A percentile compares a stretch with the other conserved stretches of the same genome.
These are phyloP conservation scores for Chloromyia formosa DNA, from an alignment of 2,888 invertebrate genomes.

Conservation along the genomic window DNA sequence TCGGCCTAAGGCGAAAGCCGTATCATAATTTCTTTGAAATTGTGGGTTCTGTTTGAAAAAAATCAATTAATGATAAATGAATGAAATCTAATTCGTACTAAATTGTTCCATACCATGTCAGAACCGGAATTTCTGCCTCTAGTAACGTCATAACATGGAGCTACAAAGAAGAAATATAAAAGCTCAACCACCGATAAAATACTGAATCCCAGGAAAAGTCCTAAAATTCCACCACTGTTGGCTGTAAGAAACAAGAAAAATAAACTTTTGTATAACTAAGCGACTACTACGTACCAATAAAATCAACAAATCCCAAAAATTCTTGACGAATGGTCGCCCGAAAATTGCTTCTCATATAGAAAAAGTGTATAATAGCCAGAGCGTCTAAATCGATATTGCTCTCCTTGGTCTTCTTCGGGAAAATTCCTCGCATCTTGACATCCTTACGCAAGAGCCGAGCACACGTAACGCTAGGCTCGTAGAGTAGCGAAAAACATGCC, in stretches of 20 bases:
- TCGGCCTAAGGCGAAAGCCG: too few species aligned
- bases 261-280: not conserved
- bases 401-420: not conserved
- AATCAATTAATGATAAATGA: too few species aligned
- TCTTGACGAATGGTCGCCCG: conserved; percentile 77
- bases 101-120: too few species aligned
- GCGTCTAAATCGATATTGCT: conserved; percentile 63
- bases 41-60: too few species aligned
- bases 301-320: conserved; percentile 81
- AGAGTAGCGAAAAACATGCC: conserved; percentile 78
- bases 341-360: conserved; percentile 76
- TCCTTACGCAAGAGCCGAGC: conserved; percentile 66
- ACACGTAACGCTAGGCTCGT: conserved; percentile 69
- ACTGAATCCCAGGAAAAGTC: conserved; percentile 86
- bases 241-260: conserved; percentile 69
- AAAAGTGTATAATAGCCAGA: conserved; percentile 78
- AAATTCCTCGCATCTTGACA: conserved; percentile 49
- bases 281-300: conserved; percentile 70
- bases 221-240: conserved; percentile 83
- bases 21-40: too few species aligned
- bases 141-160: conserved; percentile 24
- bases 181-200: conserved; percentile 82
- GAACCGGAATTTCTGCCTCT: too few species aligned
- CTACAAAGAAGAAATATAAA: conserved; percentile 70
- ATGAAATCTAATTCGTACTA: too few species aligned